These are phyloP conservation scores for Pionites leucogaster DNA, from an alignment of 2,113 vertebrate species.

Conservation along the genomic window DNA sequence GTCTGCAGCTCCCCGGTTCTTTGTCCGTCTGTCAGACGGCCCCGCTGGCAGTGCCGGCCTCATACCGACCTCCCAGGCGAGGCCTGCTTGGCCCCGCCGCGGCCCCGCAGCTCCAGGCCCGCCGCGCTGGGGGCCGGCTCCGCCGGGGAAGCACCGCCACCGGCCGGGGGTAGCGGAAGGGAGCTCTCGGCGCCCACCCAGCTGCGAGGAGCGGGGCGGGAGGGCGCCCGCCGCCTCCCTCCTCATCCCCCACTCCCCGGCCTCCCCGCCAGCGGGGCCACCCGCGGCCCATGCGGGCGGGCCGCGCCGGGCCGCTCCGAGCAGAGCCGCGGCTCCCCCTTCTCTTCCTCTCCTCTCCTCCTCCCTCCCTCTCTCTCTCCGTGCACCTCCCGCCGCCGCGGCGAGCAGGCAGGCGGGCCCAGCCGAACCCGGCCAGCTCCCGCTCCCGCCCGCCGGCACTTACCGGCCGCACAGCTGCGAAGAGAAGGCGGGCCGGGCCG, in stretches of 20 bases:
- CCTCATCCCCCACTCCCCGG: constrained; percentile 18
- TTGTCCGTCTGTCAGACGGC: constrained; percentile 25
- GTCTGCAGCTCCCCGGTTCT: not conserved
- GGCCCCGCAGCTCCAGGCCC: not conserved
- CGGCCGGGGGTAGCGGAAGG: not conserved
- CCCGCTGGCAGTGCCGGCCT: not conserved
- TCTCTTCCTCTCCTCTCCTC: not conserved
- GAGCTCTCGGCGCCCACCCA: not conserved
- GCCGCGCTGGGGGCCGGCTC: not conserved
- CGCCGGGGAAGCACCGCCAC: not conserved
- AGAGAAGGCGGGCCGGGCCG: not conserved
- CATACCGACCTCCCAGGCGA: not conserved
- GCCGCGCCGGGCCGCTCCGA: not conserved
- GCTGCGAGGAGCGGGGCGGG: not conserved
- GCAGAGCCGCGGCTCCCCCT: not conserved
- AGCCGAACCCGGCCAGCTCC: not conserved
- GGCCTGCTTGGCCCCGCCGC: constrained; percentile 27
- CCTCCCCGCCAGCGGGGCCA: constrained; percentile 40
- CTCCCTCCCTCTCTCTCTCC: not conserved
- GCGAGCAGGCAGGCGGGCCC: not conserved
- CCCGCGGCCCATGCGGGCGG: constrained; percentile 40
- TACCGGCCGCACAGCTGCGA: not conserved
- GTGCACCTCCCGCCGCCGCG: not conserved
- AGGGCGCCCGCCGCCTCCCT: not conserved
- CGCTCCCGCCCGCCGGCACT: not conserved